phyloP scores from a whole-genome alignment of 2,113 vertebrate species.

The Fregetta grallaria region DNA sequence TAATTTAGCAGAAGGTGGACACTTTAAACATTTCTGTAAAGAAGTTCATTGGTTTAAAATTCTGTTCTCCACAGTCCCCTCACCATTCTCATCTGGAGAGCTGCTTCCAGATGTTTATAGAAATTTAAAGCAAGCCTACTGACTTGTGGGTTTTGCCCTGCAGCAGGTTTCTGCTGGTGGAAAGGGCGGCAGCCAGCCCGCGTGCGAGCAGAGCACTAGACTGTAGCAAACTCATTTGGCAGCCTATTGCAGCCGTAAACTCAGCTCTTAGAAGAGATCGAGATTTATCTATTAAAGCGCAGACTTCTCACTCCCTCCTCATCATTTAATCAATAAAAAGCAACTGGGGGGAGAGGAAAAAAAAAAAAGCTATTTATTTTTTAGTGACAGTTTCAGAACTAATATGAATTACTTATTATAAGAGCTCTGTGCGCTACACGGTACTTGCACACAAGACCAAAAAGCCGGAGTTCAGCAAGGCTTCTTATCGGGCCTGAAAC shows the following conservation, averaged over 20 bases:
- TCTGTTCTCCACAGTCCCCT: neutral
- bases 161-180: neutral
- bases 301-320: conserved; percentile 33
- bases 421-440: neutral
- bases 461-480: neutral
- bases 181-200: neutral
- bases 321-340: conserved; percentile 44
- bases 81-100: neutral
- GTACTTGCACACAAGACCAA: neutral
- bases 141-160: neutral
- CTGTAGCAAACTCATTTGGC: conserved; percentile 34
- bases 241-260: neutral
- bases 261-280: neutral
- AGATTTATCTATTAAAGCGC: conserved; percentile 44
- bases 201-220: neutral
- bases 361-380: neutral
- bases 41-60: neutral
- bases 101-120: neutral
- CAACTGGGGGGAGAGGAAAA: neutral
- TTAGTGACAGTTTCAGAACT: neutral
- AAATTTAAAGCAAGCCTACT: neutral
- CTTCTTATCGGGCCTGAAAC: neutral
- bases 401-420: neutral
- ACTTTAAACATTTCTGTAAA: neutral
- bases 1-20: neutral